Evolutionary conservation across 2,888 invertebrate genomes (phyloP).

Genomic region (Platynereis dumerilii): DNA sequence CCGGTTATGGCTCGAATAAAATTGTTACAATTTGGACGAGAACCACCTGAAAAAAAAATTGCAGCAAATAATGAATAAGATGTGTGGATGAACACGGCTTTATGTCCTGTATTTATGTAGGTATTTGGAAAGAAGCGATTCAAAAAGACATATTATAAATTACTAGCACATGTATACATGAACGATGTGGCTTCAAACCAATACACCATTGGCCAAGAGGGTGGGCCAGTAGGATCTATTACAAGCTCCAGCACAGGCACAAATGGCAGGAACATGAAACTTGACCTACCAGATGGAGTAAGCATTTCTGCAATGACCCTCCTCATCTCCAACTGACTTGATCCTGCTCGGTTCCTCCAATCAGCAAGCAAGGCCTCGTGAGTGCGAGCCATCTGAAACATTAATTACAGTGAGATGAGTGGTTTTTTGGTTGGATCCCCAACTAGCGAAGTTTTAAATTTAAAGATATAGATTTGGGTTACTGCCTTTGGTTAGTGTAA

Average conservation of each 20-base stretch:
- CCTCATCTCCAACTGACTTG: conserved; percentile 54
- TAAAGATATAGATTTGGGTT: not conserved
- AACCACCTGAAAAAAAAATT: conserved; percentile 47
- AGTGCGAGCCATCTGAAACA: conserved; percentile 45
- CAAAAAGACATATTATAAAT: no score
- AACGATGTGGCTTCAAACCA: no score
- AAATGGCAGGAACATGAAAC: no score
- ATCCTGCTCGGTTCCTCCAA: conserved; percentile 53
- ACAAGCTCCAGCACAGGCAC: no score
- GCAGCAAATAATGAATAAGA: no score
- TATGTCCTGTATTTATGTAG: no score
- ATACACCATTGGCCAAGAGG: no score
- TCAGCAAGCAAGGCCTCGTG: conserved; percentile 40
- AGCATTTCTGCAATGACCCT: conserved; percentile 62
- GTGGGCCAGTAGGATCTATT: no score
- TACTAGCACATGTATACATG: no score
- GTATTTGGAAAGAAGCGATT: no score
- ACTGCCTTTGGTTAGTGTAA: no score
- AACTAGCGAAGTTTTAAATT: not conserved
- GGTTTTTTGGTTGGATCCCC: not conserved
- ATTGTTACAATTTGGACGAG: conserved; percentile 54
- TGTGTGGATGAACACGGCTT: no score
- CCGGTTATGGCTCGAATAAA: conserved; percentile 60
- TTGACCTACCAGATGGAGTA: conserved; percentile 54
- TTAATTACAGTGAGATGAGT: not conserved